phyloP scores from a whole-genome alignment of 2,888 invertebrate genomes.

The Altica lythri region DNA sequence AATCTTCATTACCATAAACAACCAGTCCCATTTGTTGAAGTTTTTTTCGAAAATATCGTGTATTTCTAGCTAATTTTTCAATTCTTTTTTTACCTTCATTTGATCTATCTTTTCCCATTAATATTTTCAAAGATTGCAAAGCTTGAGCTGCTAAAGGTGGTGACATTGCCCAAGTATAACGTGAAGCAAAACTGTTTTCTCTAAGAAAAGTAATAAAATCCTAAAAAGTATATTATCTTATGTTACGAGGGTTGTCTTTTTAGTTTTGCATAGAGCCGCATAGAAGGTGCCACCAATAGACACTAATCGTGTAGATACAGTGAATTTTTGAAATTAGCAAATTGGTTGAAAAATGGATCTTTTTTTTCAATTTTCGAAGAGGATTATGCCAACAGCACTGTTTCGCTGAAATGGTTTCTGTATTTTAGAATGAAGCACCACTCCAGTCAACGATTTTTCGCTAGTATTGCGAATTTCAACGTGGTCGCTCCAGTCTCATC shows the following conservation, averaged over 20 bases:
- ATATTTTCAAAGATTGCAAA: slow-evolving; percentile 82
- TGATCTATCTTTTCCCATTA: slow-evolving; percentile 83
- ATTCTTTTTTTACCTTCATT: slow-evolving; percentile 70
- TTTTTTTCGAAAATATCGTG: slow-evolving; percentile 76
- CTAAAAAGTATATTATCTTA: slow-evolving; percentile 58
- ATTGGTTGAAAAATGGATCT: too few species aligned
- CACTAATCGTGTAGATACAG: too few species aligned
- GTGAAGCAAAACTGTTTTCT: slow-evolving; percentile 79
- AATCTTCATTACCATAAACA: slow-evolving; percentile 89
- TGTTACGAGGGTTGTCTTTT: too few species aligned
- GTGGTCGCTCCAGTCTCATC: too few species aligned
- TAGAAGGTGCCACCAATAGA: background rate
- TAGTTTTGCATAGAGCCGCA: too few species aligned
- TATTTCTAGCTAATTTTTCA: slow-evolving; percentile 76
- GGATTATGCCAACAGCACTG: too few species aligned
- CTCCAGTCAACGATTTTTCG: too few species aligned
- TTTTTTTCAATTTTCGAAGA: too few species aligned
- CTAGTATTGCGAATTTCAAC: too few species aligned
- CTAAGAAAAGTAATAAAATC: slow-evolving; percentile 77
- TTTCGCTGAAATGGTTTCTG: too few species aligned
- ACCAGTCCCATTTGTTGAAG: slow-evolving; percentile 89
- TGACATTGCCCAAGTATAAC: slow-evolving; percentile 87
- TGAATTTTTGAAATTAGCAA: too few species aligned
- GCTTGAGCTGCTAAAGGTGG: slow-evolving; percentile 91
- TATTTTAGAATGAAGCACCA: too few species aligned